Percentiles rank a stretch among this genome's conserved stretches.
Conservation (phyloP, 1,140 invertebrate genomes). For the Eciton burchellii region DNA sequence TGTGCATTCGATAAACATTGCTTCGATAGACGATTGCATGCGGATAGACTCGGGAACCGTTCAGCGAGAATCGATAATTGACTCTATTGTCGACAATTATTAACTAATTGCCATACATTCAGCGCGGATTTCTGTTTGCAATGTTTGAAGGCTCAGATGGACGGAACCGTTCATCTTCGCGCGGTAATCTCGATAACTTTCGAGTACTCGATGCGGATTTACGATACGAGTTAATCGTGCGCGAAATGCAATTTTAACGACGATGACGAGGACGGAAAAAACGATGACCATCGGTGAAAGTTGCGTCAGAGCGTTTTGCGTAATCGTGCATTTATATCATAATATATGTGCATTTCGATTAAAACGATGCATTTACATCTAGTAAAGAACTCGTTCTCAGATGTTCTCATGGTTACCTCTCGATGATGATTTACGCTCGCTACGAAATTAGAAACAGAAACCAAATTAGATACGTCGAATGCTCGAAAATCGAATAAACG, state of each 20-base stretch:
- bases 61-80: no score
- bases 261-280: neutral
- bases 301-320: constrained; percentile 62
- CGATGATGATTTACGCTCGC: neutral
- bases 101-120: neutral
- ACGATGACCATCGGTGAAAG: constrained; percentile 22
- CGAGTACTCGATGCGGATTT: constrained; percentile 24
- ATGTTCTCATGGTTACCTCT: neutral
- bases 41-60: no score
- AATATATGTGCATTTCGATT: constrained; percentile 46
- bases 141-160: no score
- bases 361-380: no score
- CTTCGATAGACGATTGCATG: no score
- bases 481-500: no score
- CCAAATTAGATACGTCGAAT: constrained; percentile 31
- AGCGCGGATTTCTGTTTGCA: neutral
- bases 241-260: constrained; percentile 52
- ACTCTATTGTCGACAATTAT: no score
- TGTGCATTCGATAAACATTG: no score
- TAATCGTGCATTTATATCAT: no score
- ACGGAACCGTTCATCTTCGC: constrained; percentile 1
- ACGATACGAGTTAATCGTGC: constrained; percentile 36
- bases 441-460: no score
- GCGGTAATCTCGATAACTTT: constrained; percentile 48
- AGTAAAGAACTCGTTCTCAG: neutral